Base-by-base conservation (phyloP, 2,113 vertebrate species). In the Coptodon rendalli region DNA sequence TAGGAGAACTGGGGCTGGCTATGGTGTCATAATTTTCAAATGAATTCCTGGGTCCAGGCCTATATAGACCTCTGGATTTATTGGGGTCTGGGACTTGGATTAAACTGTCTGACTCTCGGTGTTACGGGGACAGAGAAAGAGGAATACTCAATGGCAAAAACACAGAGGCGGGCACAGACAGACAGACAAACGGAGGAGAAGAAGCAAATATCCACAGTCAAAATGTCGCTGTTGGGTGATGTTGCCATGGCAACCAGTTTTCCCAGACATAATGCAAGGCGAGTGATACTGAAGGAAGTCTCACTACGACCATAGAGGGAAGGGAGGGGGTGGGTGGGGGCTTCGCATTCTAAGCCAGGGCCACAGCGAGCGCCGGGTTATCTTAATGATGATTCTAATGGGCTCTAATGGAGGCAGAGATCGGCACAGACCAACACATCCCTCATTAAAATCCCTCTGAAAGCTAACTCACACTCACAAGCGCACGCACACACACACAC, bases 371-470 rank as follows among this genome's bases (percentile, higher is more conserved):
- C 22, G 40, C 61, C 9, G 92, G 87, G 89, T 92, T 94, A 92
- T 94, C 93, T 94, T 96, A 96, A 97, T 96, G 96, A 96, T 97
- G 96, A 96, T 94, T 96, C 94, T 96, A 96, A 96, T 96, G 93
- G 94, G 93, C 78, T 92, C 89, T 96, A 97, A 97, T 96, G 94
- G 93, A 92, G 92, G 93, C 85, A 90, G 86, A 81, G 84, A 95
- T 92, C 88, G 59, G 91, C 90, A 81, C 90, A 80, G 79, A 84
- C 87, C 43, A 76, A 45, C 71, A 76, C 83, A 80, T 87, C 56
- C 84, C 95, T 96, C 95, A 96, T 96, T 96, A 97, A 96, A 95
- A 94, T 73, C 78, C 16, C 82, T 86, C 84, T 29, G 87, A 73
- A 81, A 76, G 88, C 85, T 19, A 27, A 86, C 86, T 68, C 9